phyloP scores from a whole-genome alignment of 1,140 invertebrate species.

The Apolygus lucorum region DNA sequence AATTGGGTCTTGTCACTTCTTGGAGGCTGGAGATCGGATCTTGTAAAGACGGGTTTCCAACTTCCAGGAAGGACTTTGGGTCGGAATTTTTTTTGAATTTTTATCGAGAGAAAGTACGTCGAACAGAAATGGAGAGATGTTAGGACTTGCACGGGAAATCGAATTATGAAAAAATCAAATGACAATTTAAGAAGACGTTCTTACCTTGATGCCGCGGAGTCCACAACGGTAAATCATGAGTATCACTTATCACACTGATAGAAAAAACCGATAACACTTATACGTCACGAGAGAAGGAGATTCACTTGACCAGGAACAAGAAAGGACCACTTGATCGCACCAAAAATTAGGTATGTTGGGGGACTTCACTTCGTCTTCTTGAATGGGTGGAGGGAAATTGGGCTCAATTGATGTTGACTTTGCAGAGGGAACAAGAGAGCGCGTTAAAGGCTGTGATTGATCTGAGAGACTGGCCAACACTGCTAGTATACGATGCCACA shows the following conservation, averaged over 20 bases:
- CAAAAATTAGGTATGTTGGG: not conserved
- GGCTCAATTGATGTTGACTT: not conserved
- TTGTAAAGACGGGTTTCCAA: too few relatives aligned
- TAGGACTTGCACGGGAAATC: too few relatives aligned
- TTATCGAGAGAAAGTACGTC: too few relatives aligned
- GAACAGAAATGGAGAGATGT: too few relatives aligned
- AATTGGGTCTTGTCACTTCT: too few relatives aligned
- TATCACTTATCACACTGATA: slow-evolving; percentile 2
- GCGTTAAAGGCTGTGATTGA: slow-evolving; percentile 1
- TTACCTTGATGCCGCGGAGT: slow-evolving; percentile 13
- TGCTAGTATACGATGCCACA: slow-evolving; percentile 2
- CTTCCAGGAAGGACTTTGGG: too few relatives aligned
- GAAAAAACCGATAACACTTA: not conserved
- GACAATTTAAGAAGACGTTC: too few relatives aligned
- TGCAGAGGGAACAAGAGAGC: not conserved
- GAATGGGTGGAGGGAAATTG: not conserved
- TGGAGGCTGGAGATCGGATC: too few relatives aligned
- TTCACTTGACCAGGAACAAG: not conserved
- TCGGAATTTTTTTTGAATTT: too few relatives aligned
- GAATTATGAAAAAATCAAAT: too few relatives aligned
- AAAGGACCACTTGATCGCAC: not conserved
- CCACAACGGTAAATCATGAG: slow-evolving; percentile 12
- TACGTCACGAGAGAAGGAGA: not conserved
- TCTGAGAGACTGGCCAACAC: slow-evolving; percentile 14
- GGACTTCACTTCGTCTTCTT: not conserved